These are phyloP conservation scores for Sphaeridia pumilis DNA, from an alignment of 2,888 invertebrate species.

Conservation along the genomic window DNA sequence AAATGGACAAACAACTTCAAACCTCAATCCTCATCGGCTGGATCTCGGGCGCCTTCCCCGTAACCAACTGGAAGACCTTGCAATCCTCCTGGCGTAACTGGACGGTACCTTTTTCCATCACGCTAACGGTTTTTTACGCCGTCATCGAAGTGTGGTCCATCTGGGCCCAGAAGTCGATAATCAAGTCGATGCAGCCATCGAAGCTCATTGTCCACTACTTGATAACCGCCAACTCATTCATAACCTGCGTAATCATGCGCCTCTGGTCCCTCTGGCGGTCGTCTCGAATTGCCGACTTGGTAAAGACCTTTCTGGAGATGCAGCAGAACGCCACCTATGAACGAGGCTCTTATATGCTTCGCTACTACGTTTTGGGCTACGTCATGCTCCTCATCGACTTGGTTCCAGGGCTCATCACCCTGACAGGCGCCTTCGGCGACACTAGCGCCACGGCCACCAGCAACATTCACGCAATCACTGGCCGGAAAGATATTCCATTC, in stretches of 20 bases:
- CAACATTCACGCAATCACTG: neutral
- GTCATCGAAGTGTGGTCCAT: neutral
- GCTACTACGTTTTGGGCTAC: conserved; percentile 7
- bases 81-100: neutral
- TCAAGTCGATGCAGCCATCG: neutral
- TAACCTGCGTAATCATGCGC: conserved; percentile 3
- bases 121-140: neutral
- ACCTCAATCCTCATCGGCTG: neutral
- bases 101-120: neutral
- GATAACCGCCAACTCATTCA: neutral
- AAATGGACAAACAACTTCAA: conserved; percentile 4
- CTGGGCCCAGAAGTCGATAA: neutral
- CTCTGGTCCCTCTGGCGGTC: conserved; percentile 1
- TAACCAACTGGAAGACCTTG: neutral
- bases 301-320: neutral
- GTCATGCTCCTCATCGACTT: conserved; percentile 2
- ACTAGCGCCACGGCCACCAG: neutral
- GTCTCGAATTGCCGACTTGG: neutral
- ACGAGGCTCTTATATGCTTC: neutral
- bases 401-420: neutral
- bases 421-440: neutral
- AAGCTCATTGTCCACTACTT: conserved; percentile 2
- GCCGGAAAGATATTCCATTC: neutral
- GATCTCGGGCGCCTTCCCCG: conserved; percentile 4
- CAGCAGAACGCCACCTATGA: neutral